Conservation (phyloP, 1,140 invertebrate species). For the silkworm (Bombyx mori) region ASM3026992v2 NC_085131.1:1981001-1981500, state of each 20-base stretch:
- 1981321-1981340: too few species aligned
- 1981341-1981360: too few species aligned
- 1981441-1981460: too few species aligned
- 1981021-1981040: too few species aligned
- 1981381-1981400: too few species aligned
- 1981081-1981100: not conserved
- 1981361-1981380: too few species aligned
- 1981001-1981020: too few species aligned
- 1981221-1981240: slow-evolving; percentile 79
- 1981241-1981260: slow-evolving; percentile 95
- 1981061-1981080: slow-evolving; percentile 42
- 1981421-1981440: too few species aligned
- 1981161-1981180: slow-evolving; percentile 17
- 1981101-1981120: not conserved
- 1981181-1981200: slow-evolving; percentile 74
- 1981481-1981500: too few species aligned
- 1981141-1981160: not conserved
- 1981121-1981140: not conserved
- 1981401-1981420: too few species aligned
- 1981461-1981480: too few species aligned
- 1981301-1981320: slow-evolving; percentile 74
- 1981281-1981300: slow-evolving; percentile 87
- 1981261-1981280: slow-evolving; percentile 87
- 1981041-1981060: too few species aligned
- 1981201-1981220: slow-evolving; percentile 75